Conservation (phyloP, 2,113 vertebrate species). For the Notarius quadriscutis region DNA sequence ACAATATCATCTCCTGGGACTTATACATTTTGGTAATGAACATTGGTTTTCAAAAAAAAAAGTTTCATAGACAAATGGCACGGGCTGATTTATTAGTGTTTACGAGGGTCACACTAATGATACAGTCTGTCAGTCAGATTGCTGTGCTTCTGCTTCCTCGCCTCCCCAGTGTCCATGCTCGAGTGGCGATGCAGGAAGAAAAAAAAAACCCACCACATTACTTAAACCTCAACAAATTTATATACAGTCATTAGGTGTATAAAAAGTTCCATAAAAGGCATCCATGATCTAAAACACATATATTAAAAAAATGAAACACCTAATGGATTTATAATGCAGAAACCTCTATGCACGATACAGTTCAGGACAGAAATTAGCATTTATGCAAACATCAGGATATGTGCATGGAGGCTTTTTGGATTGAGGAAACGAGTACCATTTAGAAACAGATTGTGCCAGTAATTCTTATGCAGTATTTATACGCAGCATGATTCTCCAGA, state of each 20-base stretch:
- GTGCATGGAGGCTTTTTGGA: constrained; percentile 3
- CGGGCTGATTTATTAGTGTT: constrained; percentile 56
- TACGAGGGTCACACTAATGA: constrained; percentile 23
- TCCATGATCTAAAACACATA: constrained; percentile 1
- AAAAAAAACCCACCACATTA: not conserved
- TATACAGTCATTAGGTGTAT: constrained; percentile 29
- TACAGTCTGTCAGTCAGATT: constrained; percentile 30
- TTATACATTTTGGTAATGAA: not conserved
- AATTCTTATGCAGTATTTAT: not conserved
- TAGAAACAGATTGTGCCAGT: constrained; percentile 24
- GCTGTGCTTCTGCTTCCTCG: constrained; percentile 33
- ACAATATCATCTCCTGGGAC: not conserved
- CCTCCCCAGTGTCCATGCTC: constrained; percentile 16
- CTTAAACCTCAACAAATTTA: constrained; percentile 38
- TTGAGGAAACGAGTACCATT: not conserved
- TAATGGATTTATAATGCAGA: constrained; percentile 48
- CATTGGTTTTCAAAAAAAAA: not conserved
- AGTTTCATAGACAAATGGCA: constrained; percentile 43
- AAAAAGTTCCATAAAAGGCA: constrained; percentile 40
- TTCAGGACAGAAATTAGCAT: constrained; percentile 58
- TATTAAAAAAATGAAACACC: constrained; percentile 49
- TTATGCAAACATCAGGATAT: not conserved
- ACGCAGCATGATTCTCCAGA: constrained; percentile 15
- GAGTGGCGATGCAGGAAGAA: constrained; percentile 1
- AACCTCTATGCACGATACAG: constrained; percentile 55